A percentile compares a stretch with the other conserved stretches of the same genome.
phyloP scores from a whole-genome alignment of 92 coral and sea anemone genomes.

The Heteractis magnifica region DNA sequence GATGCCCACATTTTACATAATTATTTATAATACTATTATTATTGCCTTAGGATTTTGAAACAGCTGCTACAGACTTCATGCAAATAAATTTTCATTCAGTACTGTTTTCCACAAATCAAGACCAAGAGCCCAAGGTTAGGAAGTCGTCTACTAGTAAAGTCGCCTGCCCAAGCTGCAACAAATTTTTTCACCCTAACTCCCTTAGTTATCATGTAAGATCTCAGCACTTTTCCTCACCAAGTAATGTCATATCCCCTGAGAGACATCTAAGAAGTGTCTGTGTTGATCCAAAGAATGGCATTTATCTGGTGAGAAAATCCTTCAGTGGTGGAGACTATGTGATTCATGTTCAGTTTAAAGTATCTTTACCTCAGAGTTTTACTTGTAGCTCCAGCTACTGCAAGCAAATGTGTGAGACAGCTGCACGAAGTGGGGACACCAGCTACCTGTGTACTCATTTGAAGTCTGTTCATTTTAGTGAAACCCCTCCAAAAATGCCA shows the following conservation, averaged over 20 bases:
- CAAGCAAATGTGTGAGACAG: background rate
- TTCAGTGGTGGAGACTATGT: background rate
- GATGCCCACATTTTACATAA: background rate
- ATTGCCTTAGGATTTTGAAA: too few species aligned
- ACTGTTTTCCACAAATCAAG: too few species aligned
- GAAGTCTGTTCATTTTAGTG: background rate
- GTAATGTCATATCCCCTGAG: background rate
- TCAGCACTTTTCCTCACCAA: background rate
- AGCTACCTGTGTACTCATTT: slow-evolving; percentile 2
- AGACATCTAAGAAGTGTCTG: background rate
- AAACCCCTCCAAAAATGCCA: background rate
- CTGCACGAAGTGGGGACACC: background rate
- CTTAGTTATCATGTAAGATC: background rate
- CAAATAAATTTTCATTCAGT: too few species aligned
- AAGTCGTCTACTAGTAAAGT: background rate
- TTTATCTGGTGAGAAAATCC: background rate
- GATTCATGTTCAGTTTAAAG: background rate
- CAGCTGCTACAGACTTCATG: too few species aligned
- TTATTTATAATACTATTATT: too few species aligned
- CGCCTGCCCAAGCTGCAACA: background rate
- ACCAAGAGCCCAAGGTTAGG: background rate
- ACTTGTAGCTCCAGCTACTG: background rate
- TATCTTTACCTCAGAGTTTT: slow-evolving; percentile 1
- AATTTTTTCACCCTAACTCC: background rate
- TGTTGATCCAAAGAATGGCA: background rate